phyloP scores from a whole-genome alignment of 2,888 invertebrate species.

The Cyaniris semiargus region DNA sequence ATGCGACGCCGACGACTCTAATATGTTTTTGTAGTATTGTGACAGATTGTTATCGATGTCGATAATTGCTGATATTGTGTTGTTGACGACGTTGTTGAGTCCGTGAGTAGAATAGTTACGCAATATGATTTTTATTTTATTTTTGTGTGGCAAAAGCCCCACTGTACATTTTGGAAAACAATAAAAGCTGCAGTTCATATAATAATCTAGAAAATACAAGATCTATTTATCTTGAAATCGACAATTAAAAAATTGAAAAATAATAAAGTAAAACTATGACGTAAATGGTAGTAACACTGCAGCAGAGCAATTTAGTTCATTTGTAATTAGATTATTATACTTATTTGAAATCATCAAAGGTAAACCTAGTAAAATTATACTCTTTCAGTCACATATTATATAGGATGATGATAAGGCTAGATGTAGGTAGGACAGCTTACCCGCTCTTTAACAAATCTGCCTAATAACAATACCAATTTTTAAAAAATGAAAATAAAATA shows the following conservation, averaged over 20 bases:
- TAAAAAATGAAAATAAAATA: not conserved
- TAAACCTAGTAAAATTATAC: no score
- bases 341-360: no score
- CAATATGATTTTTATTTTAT: not conserved
- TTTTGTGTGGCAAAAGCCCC: not conserved
- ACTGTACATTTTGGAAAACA: no score
- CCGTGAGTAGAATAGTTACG: not conserved
- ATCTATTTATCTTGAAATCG: no score
- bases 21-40: conserved; percentile 64
- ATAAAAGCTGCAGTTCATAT: no score
- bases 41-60: conserved; percentile 34
- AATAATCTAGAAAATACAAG: not conserved
- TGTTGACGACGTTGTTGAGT: not conserved
- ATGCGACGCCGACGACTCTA: conserved; percentile 73
- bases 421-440: not conserved
- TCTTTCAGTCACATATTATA: not conserved
- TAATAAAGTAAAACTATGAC: no score
- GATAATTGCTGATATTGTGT: conserved; percentile 38
- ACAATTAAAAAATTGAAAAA: no score
- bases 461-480: not conserved
- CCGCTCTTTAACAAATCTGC: not conserved
- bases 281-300: no score
- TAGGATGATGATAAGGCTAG: not conserved
- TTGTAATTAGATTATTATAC: no score
- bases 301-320: no score